These are phyloP conservation scores for Brachirus orientalis DNA, from an alignment of 2,113 vertebrate species.

Conservation along the genomic window DNA sequence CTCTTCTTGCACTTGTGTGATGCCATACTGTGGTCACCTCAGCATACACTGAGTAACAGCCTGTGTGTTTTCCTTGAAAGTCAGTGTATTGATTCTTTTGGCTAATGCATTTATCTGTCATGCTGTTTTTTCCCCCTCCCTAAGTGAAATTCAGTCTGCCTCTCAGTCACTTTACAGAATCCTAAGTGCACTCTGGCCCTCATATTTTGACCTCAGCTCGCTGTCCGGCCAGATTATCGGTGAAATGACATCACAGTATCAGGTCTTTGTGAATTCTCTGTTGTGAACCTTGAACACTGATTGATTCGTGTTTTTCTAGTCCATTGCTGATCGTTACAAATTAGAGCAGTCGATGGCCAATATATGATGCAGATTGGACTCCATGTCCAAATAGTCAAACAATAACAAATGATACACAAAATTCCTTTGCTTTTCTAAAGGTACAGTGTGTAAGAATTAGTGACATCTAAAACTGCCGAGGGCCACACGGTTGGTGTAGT, in stretches of 20 bases:
- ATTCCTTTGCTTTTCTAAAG: too few species aligned
- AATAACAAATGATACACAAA: too few species aligned
- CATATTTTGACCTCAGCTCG: slow-evolving; percentile 10
- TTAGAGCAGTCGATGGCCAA: too few species aligned
- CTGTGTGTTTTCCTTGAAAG: slow-evolving; percentile 20
- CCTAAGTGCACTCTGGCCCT: slow-evolving; percentile 43
- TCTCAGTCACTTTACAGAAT: slow-evolving; percentile 20
- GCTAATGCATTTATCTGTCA: slow-evolving; percentile 38
- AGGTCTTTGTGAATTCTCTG: slow-evolving; percentile 9
- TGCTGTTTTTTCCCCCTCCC: slow-evolving; percentile 4
- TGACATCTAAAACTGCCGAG: too few species aligned
- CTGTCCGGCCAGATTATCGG: slow-evolving; percentile 19
- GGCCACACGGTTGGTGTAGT: too few species aligned
- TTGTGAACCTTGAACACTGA: not conserved
- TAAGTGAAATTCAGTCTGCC: slow-evolving; percentile 47
- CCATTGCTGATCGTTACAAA: too few species aligned
- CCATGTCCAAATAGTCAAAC: too few species aligned
- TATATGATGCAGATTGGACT: too few species aligned
- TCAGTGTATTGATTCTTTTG: slow-evolving; percentile 48
- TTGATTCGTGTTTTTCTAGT: too few species aligned
- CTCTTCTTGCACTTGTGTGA: not conserved
- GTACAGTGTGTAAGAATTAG: too few species aligned
- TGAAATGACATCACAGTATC: slow-evolving; percentile 19
- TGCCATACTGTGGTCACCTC: not conserved
- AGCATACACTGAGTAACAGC: slow-evolving; percentile 22